These are phyloP conservation scores for Hoplostethus mediterraneus DNA, from an alignment of 2,797 vertebrate genomes.

Conservation along the genomic window DNA sequence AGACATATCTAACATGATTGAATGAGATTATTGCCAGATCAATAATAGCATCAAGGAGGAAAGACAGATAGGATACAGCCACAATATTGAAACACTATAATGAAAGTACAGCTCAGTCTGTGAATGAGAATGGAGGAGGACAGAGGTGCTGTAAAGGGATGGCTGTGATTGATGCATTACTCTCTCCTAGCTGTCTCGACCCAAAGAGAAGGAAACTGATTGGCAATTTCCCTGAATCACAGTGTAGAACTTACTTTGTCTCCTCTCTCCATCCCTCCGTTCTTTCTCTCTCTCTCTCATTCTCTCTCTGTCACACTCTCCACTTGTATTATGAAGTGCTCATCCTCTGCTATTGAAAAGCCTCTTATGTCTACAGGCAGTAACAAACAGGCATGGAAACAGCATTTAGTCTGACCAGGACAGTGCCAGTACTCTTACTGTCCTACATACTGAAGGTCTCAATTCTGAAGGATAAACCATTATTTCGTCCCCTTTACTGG, in stretches of 20 bases:
- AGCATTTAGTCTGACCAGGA: conserved; percentile 7
- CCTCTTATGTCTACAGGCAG: conserved; percentile 36
- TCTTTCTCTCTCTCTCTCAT: background rate
- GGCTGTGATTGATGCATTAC: conserved; percentile 62
- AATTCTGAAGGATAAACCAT: background rate
- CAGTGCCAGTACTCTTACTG: conserved; percentile 17
- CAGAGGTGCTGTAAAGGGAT: conserved; percentile 34
- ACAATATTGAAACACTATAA: conserved; percentile 46
- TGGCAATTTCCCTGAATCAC: conserved; percentile 56
- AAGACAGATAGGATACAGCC: conserved; percentile 34
- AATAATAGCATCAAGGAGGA: conserved; percentile 31
- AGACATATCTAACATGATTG: background rate
- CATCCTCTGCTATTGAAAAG: conserved; percentile 34
- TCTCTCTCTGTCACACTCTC: conserved; percentile 4
- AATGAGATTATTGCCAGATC: conserved; percentile 44
- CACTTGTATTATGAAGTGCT: conserved; percentile 30
- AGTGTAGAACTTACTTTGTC: conserved; percentile 30
- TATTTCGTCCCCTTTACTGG: conserved; percentile 31
- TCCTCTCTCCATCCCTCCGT: background rate
- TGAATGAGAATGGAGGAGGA: conserved; percentile 47
- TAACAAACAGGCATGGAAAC: conserved; percentile 27
- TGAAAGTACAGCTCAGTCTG: conserved; percentile 38
- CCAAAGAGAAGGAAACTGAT: conserved; percentile 37
- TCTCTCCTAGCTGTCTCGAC: conserved; percentile 42
- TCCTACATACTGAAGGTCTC: conserved; percentile 15